Evolutionary conservation across 2,888 invertebrate genomes (phyloP), one percentile per base, ranked within the genome.

Genomic region (Neocrepidodera transversa): DNA sequence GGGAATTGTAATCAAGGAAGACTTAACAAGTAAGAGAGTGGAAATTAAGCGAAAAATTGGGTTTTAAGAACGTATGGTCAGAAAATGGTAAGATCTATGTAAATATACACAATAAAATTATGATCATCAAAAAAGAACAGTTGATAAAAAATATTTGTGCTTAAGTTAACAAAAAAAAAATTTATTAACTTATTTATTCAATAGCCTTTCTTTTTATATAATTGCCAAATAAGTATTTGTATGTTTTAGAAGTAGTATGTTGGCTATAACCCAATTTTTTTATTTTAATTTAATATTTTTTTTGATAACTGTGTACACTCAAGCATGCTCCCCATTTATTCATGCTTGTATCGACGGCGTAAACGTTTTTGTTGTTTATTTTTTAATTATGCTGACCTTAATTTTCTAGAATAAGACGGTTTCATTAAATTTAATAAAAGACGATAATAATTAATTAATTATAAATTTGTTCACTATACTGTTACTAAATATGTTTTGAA

Each of bases 21-120:
- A 43, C 6, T 26, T 43, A 20, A n/a, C n/a, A n/a, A n/a, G n/a
- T n/a, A n/a, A 43, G 13, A 23, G 23, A 7, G 10, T n/a, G 11
- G 13, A 43, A 26, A n/a, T 20, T 43, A n/a, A 20, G 26, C n/a
- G 20, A 43, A 43, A 43, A 43, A 20, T 43, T 43, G 20, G 43
- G 36, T 20, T n/a, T 49, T 7, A 17, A 49, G 35, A 49, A 28
- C 13, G 49, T 49, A 20, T 36, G 48, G 48, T 30, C 48, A 13
- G 17, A 17, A 13, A 48, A 32, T 11, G 48, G 35, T 10, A 32
- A 48, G 16, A 35, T 48, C 14, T 17, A 35, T 30, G 17, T 32
- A 2, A 35, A 18, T 36, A 36, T 11, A 36, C n/a, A 49, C 20
- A 49, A 49, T 49, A 18, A 49, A 36, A 35, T 36, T 17, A 20